Percentiles rank a stretch among this genome's conserved stretches.
These are phyloP conservation scores for Euplexia lucipara DNA, from an alignment of 2,888 invertebrate genomes.

Conservation along the genomic window DNA sequence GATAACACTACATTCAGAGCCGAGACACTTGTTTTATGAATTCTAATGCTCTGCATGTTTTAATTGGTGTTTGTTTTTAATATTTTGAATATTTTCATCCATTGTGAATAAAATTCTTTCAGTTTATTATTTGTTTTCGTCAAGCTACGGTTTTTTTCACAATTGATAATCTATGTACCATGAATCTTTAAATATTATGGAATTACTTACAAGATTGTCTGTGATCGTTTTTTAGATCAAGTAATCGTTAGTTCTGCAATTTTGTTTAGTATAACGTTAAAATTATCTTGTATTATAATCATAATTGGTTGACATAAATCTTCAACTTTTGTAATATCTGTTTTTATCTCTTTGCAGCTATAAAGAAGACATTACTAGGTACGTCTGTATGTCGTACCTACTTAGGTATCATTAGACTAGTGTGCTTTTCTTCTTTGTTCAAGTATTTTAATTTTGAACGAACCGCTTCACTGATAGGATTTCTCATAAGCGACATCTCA, in stretches of 20 bases:
- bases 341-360: conserved; percentile 82
- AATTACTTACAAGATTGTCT: neutral
- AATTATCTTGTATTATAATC: neutral
- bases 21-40: neutral
- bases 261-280: neutral
- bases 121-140: neutral
- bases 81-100: conserved; percentile 9
- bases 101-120: neutral
- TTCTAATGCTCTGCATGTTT: conserved; percentile 29
- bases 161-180: neutral
- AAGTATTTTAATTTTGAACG: neutral
- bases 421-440: conserved; percentile 11
- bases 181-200: neutral
- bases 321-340: conserved; percentile 55
- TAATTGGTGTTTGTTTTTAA: conserved; percentile 17
- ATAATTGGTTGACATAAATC: conserved; percentile 12
- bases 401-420: conserved; percentile 32
- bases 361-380: conserved; percentile 87
- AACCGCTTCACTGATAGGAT: too few relatives aligned
- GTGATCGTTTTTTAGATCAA: neutral
- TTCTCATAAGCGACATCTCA: too few relatives aligned
- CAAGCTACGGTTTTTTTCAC: neutral
- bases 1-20: neutral
- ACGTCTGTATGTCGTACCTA: conserved; percentile 70
- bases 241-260: neutral